Evolutionary conservation across 2,113 vertebrate species (phyloP).

Genomic region (Callipepla squamata): DNA sequence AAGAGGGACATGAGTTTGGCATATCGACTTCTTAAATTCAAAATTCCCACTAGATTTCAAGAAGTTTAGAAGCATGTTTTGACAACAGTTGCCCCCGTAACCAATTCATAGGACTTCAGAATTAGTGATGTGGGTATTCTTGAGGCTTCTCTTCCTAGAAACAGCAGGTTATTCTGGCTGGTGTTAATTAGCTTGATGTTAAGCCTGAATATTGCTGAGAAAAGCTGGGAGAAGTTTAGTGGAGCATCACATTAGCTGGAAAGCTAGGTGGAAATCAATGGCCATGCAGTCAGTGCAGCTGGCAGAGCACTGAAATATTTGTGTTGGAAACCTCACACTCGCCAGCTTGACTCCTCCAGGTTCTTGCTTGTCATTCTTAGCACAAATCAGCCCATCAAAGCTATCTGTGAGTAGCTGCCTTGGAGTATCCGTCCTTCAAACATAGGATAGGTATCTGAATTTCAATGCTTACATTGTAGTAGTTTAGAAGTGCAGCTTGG

Average conservation of each 20-base stretch:
- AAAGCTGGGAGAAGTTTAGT: background rate
- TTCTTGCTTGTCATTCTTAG: constrained; percentile 6
- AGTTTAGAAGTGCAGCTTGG: background rate
- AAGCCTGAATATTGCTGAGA: background rate
- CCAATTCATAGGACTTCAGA: background rate
- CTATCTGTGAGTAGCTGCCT: background rate
- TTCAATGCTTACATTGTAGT: background rate
- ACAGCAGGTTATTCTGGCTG: background rate
- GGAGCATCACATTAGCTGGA: background rate
- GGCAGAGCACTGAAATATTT: constrained; percentile 6
- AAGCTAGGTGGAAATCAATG: background rate
- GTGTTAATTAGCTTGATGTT: background rate
- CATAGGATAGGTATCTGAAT: background rate
- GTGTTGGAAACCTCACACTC: constrained; percentile 27
- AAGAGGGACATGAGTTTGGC: background rate
- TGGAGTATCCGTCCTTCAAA: background rate
- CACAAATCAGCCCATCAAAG: background rate
- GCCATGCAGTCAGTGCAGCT: background rate
- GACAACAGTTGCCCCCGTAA: background rate
- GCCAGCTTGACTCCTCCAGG: background rate
- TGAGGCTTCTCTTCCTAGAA: background rate
- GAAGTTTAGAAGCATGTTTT: background rate
- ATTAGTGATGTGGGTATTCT: background rate
- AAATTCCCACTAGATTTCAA: background rate
- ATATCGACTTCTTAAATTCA: background rate